These are phyloP conservation scores for Gymnopithys bicolor DNA, from an alignment of 2,797 vertebrate genomes.

Conservation along the genomic window DNA sequence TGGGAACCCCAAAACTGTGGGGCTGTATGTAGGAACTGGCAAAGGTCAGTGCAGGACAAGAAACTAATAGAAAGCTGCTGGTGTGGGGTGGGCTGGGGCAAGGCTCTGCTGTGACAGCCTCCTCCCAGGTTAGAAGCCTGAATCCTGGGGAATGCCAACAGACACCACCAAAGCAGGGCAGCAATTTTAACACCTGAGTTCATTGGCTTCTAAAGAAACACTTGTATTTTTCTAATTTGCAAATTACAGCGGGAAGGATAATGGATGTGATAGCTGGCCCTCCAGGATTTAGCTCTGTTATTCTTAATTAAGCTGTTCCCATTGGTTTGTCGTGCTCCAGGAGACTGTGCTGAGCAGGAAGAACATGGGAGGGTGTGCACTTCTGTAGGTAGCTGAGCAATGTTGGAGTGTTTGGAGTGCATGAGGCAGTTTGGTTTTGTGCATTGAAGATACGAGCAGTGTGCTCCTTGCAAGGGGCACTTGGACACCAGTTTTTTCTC, in stretches of 20 bases:
- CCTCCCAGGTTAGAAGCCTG: background rate
- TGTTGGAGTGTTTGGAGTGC: accelerated
- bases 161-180: background rate
- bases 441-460: background rate
- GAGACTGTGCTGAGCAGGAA: background rate
- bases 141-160: background rate
- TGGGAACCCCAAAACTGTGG: constrained; percentile 87
- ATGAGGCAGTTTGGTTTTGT: background rate
- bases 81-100: background rate
- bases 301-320: background rate
- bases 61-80: background rate
- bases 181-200: background rate
- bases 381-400: background rate
- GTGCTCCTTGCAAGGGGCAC: background rate
- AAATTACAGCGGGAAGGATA: background rate
- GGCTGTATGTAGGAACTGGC: constrained; percentile 82
- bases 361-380: accelerated
- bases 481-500: too few species aligned
- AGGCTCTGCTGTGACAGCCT: background rate
- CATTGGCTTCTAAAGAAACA: background rate
- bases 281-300: background rate
- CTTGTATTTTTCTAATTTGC: background rate
- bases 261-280: background rate
- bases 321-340: accelerated
- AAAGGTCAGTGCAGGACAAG: constrained; percentile 55